Percentiles rank a stretch among this genome's conserved stretches.
These are phyloP conservation scores for Cephus sareptanus DNA, from an alignment of 2,888 invertebrate species.

Conservation along the genomic window DNA sequence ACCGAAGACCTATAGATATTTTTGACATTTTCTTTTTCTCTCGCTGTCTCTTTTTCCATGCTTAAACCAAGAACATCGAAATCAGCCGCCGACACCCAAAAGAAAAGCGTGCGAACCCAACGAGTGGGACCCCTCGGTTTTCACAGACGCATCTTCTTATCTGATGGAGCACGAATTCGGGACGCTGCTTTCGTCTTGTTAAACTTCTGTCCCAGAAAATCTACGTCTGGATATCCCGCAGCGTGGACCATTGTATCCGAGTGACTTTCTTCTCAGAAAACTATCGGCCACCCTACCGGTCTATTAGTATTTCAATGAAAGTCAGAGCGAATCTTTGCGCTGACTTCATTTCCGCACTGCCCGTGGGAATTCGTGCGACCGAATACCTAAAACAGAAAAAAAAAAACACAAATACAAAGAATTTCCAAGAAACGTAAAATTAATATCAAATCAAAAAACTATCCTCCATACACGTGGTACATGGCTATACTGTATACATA, in stretches of 20 bases:
- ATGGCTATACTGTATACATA: no score
- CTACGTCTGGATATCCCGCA: conserved; percentile 53
- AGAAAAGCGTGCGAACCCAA: conserved; percentile 53
- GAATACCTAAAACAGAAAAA: conserved; percentile 27
- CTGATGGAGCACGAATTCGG: conserved; percentile 41
- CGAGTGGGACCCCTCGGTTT: conserved; percentile 41
- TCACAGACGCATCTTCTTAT: conserved; percentile 56
- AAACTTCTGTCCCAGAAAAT: conserved; percentile 62
- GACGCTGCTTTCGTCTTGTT: conserved; percentile 59
- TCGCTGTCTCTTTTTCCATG: background rate
- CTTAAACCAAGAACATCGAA: background rate
- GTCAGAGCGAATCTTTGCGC: background rate
- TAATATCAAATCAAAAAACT: no score
- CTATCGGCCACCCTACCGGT: conserved; percentile 60
- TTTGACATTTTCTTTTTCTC: background rate
- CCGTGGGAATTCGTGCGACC: conserved; percentile 37
- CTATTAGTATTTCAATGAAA: conserved; percentile 58
- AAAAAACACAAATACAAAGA: conserved; percentile 37
- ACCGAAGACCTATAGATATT: background rate
- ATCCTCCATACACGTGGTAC: no score
- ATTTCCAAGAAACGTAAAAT: no score
- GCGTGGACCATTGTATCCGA: conserved; percentile 42
- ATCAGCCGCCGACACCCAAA: conserved; percentile 6
- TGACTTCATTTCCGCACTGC: conserved; percentile 35
- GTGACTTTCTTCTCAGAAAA: conserved; percentile 45